These are phyloP conservation scores for Salvator merianae DNA, from an alignment of 2,113 vertebrate genomes.

Conservation along the genomic window DNA sequence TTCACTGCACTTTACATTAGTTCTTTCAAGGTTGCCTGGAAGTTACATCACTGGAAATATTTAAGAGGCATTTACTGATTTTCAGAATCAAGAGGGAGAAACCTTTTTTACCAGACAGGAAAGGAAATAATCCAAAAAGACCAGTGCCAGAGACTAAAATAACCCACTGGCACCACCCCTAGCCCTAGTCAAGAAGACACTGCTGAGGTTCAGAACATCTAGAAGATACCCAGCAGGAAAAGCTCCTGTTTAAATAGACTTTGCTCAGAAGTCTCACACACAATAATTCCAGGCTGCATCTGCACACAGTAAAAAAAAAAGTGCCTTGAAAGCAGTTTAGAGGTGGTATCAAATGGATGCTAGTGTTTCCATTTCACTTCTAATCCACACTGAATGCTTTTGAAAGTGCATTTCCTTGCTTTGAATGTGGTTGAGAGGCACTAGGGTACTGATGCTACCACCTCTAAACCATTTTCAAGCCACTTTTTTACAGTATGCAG, in stretches of 20 bases:
- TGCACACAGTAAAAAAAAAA: too few species aligned
- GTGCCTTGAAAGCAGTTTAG: too few species aligned
- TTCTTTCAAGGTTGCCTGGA: constrained; percentile 2
- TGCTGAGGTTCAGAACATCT: neutral
- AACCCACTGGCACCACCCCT: neutral
- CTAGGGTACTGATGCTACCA: too few species aligned
- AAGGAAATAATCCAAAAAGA: constrained; percentile 5
- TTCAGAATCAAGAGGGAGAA: constrained; percentile 1
- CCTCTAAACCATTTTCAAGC: too few species aligned
- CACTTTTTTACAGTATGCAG: too few species aligned
- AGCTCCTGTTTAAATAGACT: neutral
- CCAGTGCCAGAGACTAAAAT: constrained; percentile 8
- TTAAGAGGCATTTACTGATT: neutral
- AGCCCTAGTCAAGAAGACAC: neutral
- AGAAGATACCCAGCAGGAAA: neutral
- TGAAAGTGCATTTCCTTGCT: too few species aligned
- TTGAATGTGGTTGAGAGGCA: too few species aligned
- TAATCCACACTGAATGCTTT: too few species aligned
- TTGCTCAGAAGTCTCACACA: neutral
- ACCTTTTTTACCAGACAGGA: neutral
- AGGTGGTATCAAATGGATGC: too few species aligned
- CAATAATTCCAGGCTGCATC: neutral
- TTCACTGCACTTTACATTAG: neutral
- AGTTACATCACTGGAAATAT: neutral
- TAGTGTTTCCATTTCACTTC: too few species aligned